phyloP scores from a whole-genome alignment of 1,140 invertebrate genomes.

The Scaptodrosophila lebanonensis region DNA sequence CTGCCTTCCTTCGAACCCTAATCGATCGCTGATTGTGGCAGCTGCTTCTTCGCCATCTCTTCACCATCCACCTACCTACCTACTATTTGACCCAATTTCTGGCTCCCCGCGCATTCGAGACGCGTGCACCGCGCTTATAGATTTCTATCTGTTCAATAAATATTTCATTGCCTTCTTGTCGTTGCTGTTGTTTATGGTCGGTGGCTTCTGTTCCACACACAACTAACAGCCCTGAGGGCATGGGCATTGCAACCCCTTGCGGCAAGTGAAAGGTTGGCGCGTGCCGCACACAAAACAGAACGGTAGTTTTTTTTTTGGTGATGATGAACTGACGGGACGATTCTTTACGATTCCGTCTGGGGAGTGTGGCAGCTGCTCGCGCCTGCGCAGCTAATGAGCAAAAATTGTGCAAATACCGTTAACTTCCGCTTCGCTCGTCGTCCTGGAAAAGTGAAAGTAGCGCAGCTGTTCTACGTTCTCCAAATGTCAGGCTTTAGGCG shows the following conservation, averaged over 20 bases:
- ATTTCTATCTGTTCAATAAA: slow-evolving; percentile 40
- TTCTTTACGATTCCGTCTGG: slow-evolving; percentile 34
- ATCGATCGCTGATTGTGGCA: not conserved
- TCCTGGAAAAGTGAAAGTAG: no score
- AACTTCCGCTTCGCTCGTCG: slow-evolving; percentile 10
- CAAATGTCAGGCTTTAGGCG: no score
- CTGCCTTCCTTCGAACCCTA: no score
- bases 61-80: slow-evolving; percentile 4
- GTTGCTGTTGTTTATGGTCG: not conserved
- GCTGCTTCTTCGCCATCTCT: not conserved
- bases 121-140: slow-evolving; percentile 11
- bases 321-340: slow-evolving; percentile 39
- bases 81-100: not conserved
- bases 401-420: slow-evolving; percentile 3
- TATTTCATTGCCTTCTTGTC: not conserved
- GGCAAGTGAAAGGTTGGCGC: not conserved
- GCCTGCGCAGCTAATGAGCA: slow-evolving; percentile 1
- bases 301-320: no score
- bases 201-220: no score
- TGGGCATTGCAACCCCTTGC: slow-evolving; percentile 4
- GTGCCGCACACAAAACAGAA: no score
- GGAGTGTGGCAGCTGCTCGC: slow-evolving; percentile 23
- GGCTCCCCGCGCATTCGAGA: slow-evolving; percentile 20
- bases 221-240: no score
- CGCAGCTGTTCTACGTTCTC: not conserved